phyloP scores from a whole-genome alignment of 2,888 invertebrate genomes.

The Caradrina clavipalpis region DNA sequence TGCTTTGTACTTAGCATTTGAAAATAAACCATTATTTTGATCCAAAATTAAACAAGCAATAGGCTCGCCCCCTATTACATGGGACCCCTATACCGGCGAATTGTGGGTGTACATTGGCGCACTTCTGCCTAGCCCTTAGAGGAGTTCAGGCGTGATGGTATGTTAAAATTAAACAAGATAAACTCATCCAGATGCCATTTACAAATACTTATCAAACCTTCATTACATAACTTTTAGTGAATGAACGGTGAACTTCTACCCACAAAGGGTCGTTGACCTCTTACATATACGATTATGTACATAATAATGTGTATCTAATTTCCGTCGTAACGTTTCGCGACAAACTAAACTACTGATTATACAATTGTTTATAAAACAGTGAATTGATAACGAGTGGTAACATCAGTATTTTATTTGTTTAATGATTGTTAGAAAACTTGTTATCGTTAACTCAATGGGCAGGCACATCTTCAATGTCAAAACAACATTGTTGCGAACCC shows the following conservation, averaged over 20 bases:
- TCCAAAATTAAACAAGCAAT: neutral
- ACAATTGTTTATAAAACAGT: conserved; percentile 45
- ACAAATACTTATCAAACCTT: conserved; percentile 18
- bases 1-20: neutral
- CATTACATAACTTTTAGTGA: conserved; percentile 40
- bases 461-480: neutral
- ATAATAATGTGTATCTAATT: conserved; percentile 34
- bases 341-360: conserved; percentile 37
- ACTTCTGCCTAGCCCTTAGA: no score
- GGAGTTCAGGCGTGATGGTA: no score
- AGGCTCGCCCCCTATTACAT: no score
- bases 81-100: no score
- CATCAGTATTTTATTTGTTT: conserved; percentile 37
- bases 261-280: conserved; percentile 39
- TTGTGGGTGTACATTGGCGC: no score
- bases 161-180: neutral
- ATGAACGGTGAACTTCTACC: conserved; percentile 33
- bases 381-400: conserved; percentile 46
- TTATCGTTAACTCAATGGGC: neutral
- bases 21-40: neutral
- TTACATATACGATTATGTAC: conserved; percentile 19
- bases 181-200: conserved; percentile 12
- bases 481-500: neutral
- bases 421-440: conserved; percentile 11
- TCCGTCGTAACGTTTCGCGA: conserved; percentile 41